Evolutionary conservation across 2,888 invertebrate genomes (phyloP), one percentile per base, ranked within the genome.

Genomic region (Hesperia comma): DNA sequence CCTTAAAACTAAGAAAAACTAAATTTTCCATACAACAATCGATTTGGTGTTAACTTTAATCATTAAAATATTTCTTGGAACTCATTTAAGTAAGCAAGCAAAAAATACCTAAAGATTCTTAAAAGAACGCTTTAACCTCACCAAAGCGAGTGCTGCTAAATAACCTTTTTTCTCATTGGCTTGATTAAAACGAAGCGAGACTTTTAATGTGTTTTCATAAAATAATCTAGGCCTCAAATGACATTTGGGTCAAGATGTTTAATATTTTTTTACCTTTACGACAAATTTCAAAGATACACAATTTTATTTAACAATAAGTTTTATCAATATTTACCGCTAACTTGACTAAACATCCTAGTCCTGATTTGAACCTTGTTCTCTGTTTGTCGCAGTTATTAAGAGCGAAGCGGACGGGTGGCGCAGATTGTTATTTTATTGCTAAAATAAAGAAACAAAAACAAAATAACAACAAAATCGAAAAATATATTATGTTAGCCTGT

Each of bases 201-300:
- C 51, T 66, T 64, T 58, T 60, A 66, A 60, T 66, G 66, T 60
- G 60, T 66, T 60, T 64, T 66, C 64, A 66, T 66, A 60, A 66
- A 66, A 66, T 66, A 66, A 60, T 66, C 60, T 66, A 60, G 60
- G 54, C 21, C 32, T 66, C 54, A 66, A 66, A 54, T 54, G 54
- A 33, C 56, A 66, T 66, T 54, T 54, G 40, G 66, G 66, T 66
- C 66, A 46, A 60, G 53, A 54, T 17, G 41, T 43, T 53, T 54
- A 60, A 54, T 60, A 60, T 19, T 66, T 41, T 54, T 37, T 60
- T 43, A 53, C 21, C 54, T 33, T 19, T 19, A 49, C 6, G 26
- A 26, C 17, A 49, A 49, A 49, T 49, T n/a, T 19, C 49, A 10
- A 3, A 15, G 6, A 43, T 15, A 37, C 37, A 37, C 8, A 7